Percentiles rank a stretch among this genome's conserved stretches.
These are phyloP conservation scores for Callyntrura sp. DNA, from an alignment of 2,888 invertebrate genomes.

Conservation along the genomic window DNA sequence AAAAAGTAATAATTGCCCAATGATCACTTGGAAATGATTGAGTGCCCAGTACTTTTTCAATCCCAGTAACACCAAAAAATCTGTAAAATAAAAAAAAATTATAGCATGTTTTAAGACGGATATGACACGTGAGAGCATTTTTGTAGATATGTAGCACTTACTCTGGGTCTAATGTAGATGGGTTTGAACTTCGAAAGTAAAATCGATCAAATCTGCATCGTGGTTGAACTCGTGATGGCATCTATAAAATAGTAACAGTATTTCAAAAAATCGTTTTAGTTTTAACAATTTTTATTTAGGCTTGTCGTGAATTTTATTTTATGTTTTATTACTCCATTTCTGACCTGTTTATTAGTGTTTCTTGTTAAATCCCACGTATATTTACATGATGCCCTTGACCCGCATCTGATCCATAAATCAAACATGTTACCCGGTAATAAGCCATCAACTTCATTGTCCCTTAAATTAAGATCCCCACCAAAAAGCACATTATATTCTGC, in stretches of 20 bases:
- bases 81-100: conserved; percentile 52
- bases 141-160: conserved; percentile 82
- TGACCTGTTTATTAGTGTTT: conserved; percentile 86
- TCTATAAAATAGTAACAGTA: too few relatives aligned
- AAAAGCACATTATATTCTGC: conserved; percentile 86
- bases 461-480: conserved; percentile 88
- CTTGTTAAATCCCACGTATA: conserved; percentile 88
- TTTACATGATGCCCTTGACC: conserved; percentile 86
- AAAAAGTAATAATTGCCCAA: conserved; percentile 86
- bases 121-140: too few relatives aligned
- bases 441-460: conserved; percentile 87
- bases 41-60: conserved; percentile 86
- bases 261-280: too few relatives aligned
- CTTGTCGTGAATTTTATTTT: too few relatives aligned
- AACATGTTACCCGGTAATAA: conserved; percentile 85
- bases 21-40: conserved; percentile 87
- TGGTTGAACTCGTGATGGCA: conserved; percentile 85
- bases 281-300: too few relatives aligned
- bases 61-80: conserved; percentile 87
- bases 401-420: conserved; percentile 87
- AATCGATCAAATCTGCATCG: conserved; percentile 87
- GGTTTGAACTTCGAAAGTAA: conserved; percentile 85
- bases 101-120: background rate
- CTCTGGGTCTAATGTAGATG: conserved; percentile 85
- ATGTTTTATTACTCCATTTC: conserved; percentile 36